phyloP scores from a whole-genome alignment of 2,797 vertebrate genomes.

The Protonibea diacanthus region DNA sequence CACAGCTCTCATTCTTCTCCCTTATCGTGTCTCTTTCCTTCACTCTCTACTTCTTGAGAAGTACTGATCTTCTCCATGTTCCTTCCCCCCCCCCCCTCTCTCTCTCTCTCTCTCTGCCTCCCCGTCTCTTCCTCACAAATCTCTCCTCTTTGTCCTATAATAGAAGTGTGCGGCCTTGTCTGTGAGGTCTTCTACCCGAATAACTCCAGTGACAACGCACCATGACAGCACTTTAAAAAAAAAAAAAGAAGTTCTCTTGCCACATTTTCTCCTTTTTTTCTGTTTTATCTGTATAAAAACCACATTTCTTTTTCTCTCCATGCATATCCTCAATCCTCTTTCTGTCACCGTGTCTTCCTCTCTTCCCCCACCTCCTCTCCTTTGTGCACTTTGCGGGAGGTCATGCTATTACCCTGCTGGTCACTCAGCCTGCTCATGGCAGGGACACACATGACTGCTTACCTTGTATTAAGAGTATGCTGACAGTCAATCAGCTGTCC shows the following conservation, averaged over 20 bases:
- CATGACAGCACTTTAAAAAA: conserved; percentile 2
- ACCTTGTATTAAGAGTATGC: conserved; percentile 16
- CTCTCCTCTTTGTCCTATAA: conserved; percentile 31
- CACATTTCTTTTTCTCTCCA: background rate
- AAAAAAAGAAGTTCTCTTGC: background rate
- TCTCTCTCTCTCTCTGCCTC: background rate
- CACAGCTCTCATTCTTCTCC: background rate
- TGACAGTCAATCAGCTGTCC: conserved; percentile 47
- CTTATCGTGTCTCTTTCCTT: conserved; percentile 4
- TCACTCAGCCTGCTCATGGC: conserved; percentile 33
- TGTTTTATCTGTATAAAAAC: conserved; percentile 4
- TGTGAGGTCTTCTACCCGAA: conserved; percentile 25
- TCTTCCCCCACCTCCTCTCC: background rate
- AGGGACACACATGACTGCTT: conserved; percentile 45
- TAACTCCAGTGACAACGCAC: background rate
- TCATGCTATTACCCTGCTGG: conserved; percentile 51
- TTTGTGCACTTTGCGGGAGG: conserved; percentile 7
- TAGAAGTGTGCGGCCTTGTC: conserved; percentile 1
- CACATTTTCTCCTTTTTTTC: background rate
- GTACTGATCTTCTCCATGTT: conserved; percentile 25
- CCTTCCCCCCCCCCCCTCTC: background rate
- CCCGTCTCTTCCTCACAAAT: conserved; percentile 12
- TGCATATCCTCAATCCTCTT: background rate
- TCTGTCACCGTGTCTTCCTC: conserved; percentile 9
- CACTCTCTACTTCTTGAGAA: conserved; percentile 13